These are phyloP conservation scores for Holacanthella duospinosa DNA, from an alignment of 2,888 invertebrate species.

Conservation along the genomic window DNA sequence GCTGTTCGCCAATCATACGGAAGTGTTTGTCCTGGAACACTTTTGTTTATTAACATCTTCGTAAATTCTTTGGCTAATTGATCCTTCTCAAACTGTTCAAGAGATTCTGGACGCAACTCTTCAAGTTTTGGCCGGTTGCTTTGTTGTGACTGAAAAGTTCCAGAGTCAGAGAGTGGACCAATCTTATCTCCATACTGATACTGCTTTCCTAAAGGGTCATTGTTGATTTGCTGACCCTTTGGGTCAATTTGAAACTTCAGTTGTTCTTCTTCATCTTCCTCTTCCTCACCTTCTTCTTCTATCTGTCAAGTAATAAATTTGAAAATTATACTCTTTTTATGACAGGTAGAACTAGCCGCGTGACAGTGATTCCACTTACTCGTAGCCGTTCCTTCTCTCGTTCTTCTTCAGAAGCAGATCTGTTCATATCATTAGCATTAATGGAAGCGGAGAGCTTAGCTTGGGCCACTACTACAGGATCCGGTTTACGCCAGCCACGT, in stretches of 20 bases:
- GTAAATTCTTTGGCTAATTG: not conserved
- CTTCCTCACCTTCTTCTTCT: slow-evolving; percentile 14
- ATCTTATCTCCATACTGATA: too few species aligned
- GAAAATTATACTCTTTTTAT: not conserved
- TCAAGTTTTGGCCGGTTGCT: too few species aligned
- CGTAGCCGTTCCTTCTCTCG: slow-evolving; percentile 4
- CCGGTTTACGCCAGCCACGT: slow-evolving; percentile 12
- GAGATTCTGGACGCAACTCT: not conserved
- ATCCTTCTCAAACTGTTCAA: slow-evolving; percentile 1
- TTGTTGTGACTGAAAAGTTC: too few species aligned
- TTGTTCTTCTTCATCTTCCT: slow-evolving; percentile 12
- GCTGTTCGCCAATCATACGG: slow-evolving; percentile 24
- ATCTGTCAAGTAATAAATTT: not conserved
- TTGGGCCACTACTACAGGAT: slow-evolving; percentile 19
- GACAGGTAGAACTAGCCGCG: too few species aligned
- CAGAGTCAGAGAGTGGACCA: too few species aligned
- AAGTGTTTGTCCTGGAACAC: slow-evolving; percentile 11
- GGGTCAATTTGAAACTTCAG: slow-evolving; percentile 9
- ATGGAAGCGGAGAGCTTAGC: slow-evolving; percentile 22
- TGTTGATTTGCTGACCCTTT: too few species aligned
- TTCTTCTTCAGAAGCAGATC: slow-evolving; percentile 19
- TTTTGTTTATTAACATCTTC: slow-evolving; percentile 6
- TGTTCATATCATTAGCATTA: slow-evolving; percentile 21
- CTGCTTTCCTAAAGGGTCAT: too few species aligned
- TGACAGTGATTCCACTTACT: too few species aligned